Base-by-base conservation (phyloP, 2,113 vertebrate species). In the Sminthopsis crassicaudata region DNA sequence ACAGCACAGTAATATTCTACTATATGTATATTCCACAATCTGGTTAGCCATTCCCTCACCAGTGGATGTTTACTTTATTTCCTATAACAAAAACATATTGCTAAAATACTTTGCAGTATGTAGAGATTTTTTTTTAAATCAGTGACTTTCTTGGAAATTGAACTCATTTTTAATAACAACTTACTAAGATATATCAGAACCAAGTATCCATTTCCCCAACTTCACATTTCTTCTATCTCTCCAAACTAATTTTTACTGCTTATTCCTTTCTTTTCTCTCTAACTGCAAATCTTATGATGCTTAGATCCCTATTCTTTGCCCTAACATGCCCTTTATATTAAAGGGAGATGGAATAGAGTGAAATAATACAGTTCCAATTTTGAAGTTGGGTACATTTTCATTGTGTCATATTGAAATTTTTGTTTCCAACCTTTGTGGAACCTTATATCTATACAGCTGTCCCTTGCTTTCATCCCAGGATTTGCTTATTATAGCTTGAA, bases 231-330 rank as follows among this genome's bases (percentile, higher is more conserved):
- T 89, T 90, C 24, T 91, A 42, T 51, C 90, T 25, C 53, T 8
- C 16, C 46, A 5, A n/a, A 1, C 7, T 42, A 84, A 84, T 42
- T 84, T 84, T 84, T 84, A 84, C 19, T 84, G n/a, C n/a, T 84
- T 84, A 42, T 42, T 55, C 67, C 26, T 92, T 88, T 91, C 2
- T 84, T 26, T 90, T 36, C 76, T 4, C 7, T 3, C 27, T 36
- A 52, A 50, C 89, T 94, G 97, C 92, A 90, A 0, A 93, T 97
- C 94, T 97, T 84, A 92, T 95, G 93, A 96, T 96, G 92, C 94
- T 46, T 96, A 95, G 84, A 48, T 96, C 60, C 67, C 26, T 54
- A 91, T 92, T 96, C 89, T 88, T 95, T 52, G 96, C 90, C 93
- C 76, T 92, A 91, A 22, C 12, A 1, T 57, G 60, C 36, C 30